Conservation (phyloP, 2,888 invertebrate genomes). For the Sphecodes monilicornis region DNA sequence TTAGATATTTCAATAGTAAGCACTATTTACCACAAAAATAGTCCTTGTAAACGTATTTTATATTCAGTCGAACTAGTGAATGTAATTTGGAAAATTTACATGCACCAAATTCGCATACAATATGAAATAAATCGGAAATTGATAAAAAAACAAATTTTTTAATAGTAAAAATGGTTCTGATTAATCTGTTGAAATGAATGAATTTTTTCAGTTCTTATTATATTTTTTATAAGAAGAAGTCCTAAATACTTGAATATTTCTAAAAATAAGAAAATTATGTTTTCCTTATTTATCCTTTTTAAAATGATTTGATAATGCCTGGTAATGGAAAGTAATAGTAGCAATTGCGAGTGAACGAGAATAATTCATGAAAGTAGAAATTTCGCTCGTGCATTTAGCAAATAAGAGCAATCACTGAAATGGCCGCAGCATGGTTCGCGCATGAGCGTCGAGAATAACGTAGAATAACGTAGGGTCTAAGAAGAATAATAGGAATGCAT, state of each 20-base stretch:
- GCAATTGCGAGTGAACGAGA: neutral
- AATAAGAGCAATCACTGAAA: neutral
- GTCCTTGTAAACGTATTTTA: no score
- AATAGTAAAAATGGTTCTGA: neutral
- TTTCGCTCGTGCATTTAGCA: neutral
- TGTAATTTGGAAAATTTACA: no score
- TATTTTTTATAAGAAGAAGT: neutral
- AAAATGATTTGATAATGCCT: neutral
- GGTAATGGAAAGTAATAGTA: neutral
- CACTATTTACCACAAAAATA: no score
- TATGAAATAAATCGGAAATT: no score
- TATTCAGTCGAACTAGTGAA: no score
- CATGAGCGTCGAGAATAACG: neutral
- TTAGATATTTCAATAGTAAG: neutral
- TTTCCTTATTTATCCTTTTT: neutral
- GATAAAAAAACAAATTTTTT: neutral
- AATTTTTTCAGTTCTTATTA: no score
- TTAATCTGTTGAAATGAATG: no score
- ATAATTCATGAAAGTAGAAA: neutral
- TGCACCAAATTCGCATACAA: no score
- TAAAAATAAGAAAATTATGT: no score
- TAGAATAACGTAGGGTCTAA: constrained; percentile 29
- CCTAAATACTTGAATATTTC: neutral
- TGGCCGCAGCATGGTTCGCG: neutral
- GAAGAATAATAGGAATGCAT: constrained; percentile 59